A percentile compares a stretch with the other conserved stretches of the same genome.
Evolutionary conservation across 1,140 invertebrate species (phyloP).

Genomic region (Akabosia matsudoensis): DNA sequence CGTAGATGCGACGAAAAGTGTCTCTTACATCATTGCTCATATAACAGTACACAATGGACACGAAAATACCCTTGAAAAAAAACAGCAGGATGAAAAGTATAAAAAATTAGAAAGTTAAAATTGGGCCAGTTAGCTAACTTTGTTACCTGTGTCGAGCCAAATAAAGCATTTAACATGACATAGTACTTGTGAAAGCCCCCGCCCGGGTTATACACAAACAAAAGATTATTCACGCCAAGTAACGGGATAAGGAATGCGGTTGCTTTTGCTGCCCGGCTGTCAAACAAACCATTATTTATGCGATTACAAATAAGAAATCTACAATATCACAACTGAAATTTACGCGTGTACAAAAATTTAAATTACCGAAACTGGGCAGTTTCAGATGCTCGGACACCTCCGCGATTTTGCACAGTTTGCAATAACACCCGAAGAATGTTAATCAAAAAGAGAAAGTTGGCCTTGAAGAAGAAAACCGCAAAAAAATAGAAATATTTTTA

Average conservation of each 20-base stretch:
- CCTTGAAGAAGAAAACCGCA: conserved; percentile 47
- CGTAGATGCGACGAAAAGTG: conserved; percentile 41
- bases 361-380: conserved; percentile 52
- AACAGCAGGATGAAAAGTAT: not conserved
- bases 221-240: conserved; percentile 57
- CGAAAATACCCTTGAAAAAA: conserved; percentile 55
- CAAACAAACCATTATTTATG: no score
- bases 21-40: conserved; percentile 55
- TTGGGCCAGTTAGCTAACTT: not conserved
- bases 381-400: conserved; percentile 51
- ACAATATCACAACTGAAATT: not conserved
- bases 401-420: conserved; percentile 51
- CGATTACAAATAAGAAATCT: conserved; percentile 3
- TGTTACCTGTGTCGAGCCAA: conserved; percentile 55
- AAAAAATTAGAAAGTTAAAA: not conserved
- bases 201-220: conserved; percentile 57
- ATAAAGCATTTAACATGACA: conserved; percentile 55
- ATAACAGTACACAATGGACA: conserved; percentile 58
- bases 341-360: not conserved
- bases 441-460: conserved; percentile 56
- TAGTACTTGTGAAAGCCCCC: conserved; percentile 52
- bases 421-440: conserved; percentile 57
- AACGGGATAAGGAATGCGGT: conserved; percentile 58
- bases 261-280: conserved; percentile 59
- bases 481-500: not conserved